Conservation (phyloP, 2,888 invertebrate genomes). For the Agrochola macilenta region DNA sequence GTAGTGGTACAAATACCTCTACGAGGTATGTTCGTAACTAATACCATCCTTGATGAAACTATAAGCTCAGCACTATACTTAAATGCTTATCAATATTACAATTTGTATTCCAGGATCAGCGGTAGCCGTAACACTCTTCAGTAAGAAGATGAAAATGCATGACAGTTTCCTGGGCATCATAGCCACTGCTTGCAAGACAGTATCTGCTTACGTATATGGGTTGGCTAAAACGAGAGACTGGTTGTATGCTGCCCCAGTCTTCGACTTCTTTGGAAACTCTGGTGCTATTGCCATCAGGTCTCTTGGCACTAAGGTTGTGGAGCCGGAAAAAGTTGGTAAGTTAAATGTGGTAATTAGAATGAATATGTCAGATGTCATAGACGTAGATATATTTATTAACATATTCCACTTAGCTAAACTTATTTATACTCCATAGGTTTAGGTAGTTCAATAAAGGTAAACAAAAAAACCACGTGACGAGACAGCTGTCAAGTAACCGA, state of each 20-base stretch:
- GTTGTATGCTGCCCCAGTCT: constrained; percentile 85
- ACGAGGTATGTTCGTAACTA: not conserved
- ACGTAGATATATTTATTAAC: too few relatives aligned
- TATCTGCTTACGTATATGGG: constrained; percentile 82
- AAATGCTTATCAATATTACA: not conserved
- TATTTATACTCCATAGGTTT: too few relatives aligned
- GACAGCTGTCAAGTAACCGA: too few relatives aligned
- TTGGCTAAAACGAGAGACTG: constrained; percentile 83
- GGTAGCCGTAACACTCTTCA: constrained; percentile 85
- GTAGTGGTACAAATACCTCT: not conserved
- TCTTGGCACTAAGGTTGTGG: constrained; percentile 90
- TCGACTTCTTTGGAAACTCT: constrained; percentile 89
- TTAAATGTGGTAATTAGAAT: not conserved
- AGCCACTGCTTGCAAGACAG: constrained; percentile 86
- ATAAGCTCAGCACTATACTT: not conserved
- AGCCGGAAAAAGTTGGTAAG: constrained; percentile 88
- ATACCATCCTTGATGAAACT: not conserved
- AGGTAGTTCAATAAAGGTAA: too few relatives aligned
- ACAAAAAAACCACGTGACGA: too few relatives aligned
- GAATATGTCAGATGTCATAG: too few relatives aligned
- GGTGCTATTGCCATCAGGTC: constrained; percentile 90
- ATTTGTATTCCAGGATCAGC: constrained; percentile 81
- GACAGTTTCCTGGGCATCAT: constrained; percentile 87
- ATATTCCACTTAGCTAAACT: too few relatives aligned
- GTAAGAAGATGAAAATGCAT: constrained; percentile 84